phyloP scores from a whole-genome alignment of 2,797 vertebrate species.

The Gambusia yucatana region DNA sequence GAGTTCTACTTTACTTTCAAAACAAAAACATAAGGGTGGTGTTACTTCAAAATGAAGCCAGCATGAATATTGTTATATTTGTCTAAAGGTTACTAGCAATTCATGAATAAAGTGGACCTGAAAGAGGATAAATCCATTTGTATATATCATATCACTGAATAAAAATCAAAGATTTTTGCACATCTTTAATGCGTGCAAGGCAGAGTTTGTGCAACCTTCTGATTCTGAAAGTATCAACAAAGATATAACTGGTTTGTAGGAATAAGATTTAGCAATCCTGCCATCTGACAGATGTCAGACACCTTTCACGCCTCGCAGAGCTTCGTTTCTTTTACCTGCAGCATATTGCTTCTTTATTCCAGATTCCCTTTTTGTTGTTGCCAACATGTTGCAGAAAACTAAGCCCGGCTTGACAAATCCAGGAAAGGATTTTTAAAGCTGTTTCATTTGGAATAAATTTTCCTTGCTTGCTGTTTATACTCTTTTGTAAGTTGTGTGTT shows the following conservation, averaged over 20 bases:
- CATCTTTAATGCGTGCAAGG: not conserved
- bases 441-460: slow-evolving; percentile 44
- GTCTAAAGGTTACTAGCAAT: not conserved
- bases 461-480: slow-evolving; percentile 33
- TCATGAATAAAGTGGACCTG: not conserved
- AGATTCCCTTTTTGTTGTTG: slow-evolving; percentile 26
- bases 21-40: not conserved
- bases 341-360: slow-evolving; percentile 29
- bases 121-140: not conserved
- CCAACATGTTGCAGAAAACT: slow-evolving; percentile 34
- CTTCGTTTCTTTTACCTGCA: slow-evolving; percentile 21
- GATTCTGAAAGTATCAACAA: not conserved
- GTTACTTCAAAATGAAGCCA: not conserved
- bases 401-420: slow-evolving; percentile 25
- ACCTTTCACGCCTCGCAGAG: slow-evolving; percentile 34
- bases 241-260: not conserved
- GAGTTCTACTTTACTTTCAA: not conserved
- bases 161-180: not conserved
- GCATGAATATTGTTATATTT: not conserved
- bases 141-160: not conserved
- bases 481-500: slow-evolving; percentile 23
- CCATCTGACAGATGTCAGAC: slow-evolving; percentile 33
- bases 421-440: slow-evolving; percentile 23
- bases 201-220: not conserved
- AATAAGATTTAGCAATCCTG: slow-evolving; percentile 51